Conservation (phyloP, 2,113 vertebrate species). For the Ceyx cyanopectus region DNA sequence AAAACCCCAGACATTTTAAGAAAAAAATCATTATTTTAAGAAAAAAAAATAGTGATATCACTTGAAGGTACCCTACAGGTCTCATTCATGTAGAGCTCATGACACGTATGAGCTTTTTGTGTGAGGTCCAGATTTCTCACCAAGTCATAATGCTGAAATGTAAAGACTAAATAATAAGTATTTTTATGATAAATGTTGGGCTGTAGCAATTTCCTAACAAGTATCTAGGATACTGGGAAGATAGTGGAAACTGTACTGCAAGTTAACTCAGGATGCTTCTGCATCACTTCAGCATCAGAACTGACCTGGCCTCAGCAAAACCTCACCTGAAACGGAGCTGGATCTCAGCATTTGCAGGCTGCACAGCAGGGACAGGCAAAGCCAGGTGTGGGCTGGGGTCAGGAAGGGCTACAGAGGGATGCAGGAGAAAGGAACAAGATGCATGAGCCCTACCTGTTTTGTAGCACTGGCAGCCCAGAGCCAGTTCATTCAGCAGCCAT, state of each 20-base stretch:
- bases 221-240: neutral
- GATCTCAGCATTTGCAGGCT: neutral
- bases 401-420: neutral
- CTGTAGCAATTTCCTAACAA: neutral
- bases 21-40: neutral
- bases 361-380: neutral
- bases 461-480: accelerated
- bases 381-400: neutral
- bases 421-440: neutral
- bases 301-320: neutral
- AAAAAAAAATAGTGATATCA: neutral
- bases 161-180: neutral
- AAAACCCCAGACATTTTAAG: neutral
- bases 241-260: neutral
- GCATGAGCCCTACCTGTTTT: neutral
- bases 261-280: neutral
- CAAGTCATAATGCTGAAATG: neutral
- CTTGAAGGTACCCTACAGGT: neutral
- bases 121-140: neutral
- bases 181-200: neutral
- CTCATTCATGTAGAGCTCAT: neutral
- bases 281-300: neutral
- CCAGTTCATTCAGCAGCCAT: neutral
- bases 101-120: neutral
- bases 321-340: neutral